A percentile compares a stretch with the other conserved stretches of the same genome.
Conservation (phyloP, 2,797 vertebrate species). For the Hypotaenidia okinawae region DNA sequence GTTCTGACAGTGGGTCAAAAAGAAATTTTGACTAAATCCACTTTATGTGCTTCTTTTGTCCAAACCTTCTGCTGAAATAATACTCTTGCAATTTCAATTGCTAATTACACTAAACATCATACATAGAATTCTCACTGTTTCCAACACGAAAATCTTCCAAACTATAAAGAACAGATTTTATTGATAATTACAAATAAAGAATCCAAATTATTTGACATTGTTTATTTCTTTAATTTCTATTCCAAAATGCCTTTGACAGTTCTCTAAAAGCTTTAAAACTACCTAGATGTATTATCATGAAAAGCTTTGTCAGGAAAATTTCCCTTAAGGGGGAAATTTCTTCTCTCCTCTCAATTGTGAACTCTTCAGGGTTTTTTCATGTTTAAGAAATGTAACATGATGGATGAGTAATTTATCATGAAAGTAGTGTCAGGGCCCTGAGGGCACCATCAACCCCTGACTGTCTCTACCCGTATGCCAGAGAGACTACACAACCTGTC, state of each 20-base stretch:
- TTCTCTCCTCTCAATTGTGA: not conserved
- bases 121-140: not conserved
- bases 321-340: not conserved
- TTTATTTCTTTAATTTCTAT: not conserved
- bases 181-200: not conserved
- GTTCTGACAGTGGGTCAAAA: not conserved
- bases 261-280: not conserved
- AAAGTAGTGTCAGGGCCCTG: not conserved
- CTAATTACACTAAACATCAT: not conserved
- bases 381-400: not conserved
- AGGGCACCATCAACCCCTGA: too few species aligned
- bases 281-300: not conserved
- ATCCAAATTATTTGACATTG: not conserved
- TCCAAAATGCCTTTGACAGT: not conserved
- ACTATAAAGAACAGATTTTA: not conserved
- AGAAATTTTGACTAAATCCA: not conserved
- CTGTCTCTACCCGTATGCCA: too few species aligned
- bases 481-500: too few species aligned
- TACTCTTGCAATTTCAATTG: not conserved
- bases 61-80: not conserved
- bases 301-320: not conserved
- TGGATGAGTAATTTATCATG: not conserved
- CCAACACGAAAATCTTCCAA: not conserved
- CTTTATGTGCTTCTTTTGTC: not conserved
- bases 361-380: not conserved